Conservation (phyloP, 2,113 vertebrate species). For the Ctenodactylus gundi region DNA sequence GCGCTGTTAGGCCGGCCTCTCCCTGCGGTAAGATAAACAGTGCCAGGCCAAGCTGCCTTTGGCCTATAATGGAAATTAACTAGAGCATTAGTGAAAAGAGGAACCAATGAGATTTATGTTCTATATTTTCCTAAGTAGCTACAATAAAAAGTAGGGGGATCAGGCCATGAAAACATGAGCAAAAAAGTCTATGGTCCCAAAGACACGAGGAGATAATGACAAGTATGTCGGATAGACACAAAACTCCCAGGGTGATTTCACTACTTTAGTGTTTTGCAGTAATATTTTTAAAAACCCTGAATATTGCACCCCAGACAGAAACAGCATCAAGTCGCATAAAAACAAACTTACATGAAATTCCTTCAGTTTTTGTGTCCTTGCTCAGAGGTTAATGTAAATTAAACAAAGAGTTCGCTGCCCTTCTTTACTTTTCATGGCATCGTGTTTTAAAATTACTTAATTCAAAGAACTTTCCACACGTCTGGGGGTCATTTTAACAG, state of each 20-base stretch:
- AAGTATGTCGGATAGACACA: slow-evolving; percentile 51
- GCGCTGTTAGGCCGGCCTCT: no score
- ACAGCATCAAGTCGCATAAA: slow-evolving; percentile 18
- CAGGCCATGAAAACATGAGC: slow-evolving; percentile 28
- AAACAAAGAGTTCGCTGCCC: not conserved
- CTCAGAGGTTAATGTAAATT: slow-evolving; percentile 15
- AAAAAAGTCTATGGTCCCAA: slow-evolving; percentile 30
- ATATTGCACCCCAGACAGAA: slow-evolving; percentile 28
- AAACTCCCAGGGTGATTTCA: slow-evolving; percentile 40
- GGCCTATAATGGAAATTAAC: not conserved
- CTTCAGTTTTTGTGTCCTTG: slow-evolving; percentile 36
- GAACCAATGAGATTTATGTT: not conserved
- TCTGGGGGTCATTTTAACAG: slow-evolving; percentile 66
- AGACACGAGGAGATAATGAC: slow-evolving; percentile 38
- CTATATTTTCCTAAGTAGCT: slow-evolving; percentile 43
- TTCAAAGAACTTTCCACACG: slow-evolving; percentile 26
- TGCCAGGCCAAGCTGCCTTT: slow-evolving; percentile 19
- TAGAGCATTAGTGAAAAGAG: slow-evolving; percentile 11
- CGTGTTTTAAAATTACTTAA: slow-evolving; percentile 51
- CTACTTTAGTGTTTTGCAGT: slow-evolving; percentile 4
- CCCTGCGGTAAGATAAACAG: not conserved
- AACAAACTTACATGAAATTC: slow-evolving; percentile 50
- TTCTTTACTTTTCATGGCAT: slow-evolving; percentile 42
- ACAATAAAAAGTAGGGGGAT: slow-evolving; percentile 6
- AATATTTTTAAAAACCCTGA: slow-evolving; percentile 42